Evolutionary conservation across 2,113 vertebrate genomes (phyloP), one percentile per base, ranked within the genome.

Genomic region (Dermatemys mawii): DNA sequence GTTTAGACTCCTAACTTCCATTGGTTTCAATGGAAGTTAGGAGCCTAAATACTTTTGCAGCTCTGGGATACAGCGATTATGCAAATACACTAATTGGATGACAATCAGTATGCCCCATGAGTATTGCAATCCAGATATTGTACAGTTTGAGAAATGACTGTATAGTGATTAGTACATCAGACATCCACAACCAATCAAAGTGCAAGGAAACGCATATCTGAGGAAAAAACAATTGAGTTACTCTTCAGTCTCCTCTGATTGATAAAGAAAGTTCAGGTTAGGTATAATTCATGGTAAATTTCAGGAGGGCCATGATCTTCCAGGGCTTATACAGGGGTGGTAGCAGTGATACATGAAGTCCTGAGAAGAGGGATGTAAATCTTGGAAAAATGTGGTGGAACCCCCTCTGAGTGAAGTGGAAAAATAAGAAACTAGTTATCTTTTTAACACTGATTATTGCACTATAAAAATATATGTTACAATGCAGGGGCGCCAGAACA

Each of bases 81-180:
- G 81, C 19, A 80, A 91, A 93, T 92, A 51, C 12, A 89, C 11
- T 81, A 85, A 91, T 92, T 95, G 83, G 50, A n/a, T 93, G 89
- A 60, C 55, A 92, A 73, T 92, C 75, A 93, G 49, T 81, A 94
- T 86, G 44, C 55, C 90, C 93, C 81, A 41, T 79, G 89, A 90
- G 78, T 89, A 87, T 94, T 92, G 81, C 83, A 84, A 86, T 86
- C n/a, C 0, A 73, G 93, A 81, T 89, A 63, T 84, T 90, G 89
- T 85, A 88, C 73, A 84, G 89, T 82, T 89, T 38, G 91, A 94
- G 44, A 93, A 76, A 83, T 93, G 90, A 44, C 16, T 63, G 49
- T 84, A 41, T 90, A 79, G 29, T 70, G 4, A 84, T 29, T 81
- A 14, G 73, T 1, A 1, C 93, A 78, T 49, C 44, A 80, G 83